phyloP scores from a whole-genome alignment of 2,113 vertebrate genomes.

The Hippocampus abdominalis region DNA sequence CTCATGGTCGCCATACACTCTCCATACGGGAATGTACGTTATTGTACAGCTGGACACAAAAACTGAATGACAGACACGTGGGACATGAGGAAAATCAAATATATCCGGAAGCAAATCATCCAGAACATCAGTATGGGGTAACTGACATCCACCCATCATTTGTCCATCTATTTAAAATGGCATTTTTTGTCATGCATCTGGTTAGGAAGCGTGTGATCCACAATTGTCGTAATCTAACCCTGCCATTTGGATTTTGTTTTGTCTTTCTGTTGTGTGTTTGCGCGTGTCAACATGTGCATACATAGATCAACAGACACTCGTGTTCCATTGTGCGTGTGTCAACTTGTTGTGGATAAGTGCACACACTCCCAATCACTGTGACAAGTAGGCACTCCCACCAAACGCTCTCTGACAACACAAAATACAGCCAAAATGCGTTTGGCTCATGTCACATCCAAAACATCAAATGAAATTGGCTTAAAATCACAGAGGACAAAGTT shows the following conservation, averaged over 20 bases:
- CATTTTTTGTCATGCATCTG: too few relatives aligned
- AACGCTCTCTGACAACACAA: not conserved
- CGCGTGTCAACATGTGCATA: not conserved
- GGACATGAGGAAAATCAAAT: too few relatives aligned
- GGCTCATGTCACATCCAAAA: constrained; percentile 14
- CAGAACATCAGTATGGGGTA: too few relatives aligned
- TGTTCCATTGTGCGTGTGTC: not conserved
- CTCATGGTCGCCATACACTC: too few relatives aligned
- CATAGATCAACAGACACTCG: not conserved
- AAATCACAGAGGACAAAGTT: constrained; percentile 11
- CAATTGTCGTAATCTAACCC: not conserved
- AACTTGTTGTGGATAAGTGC: not conserved
- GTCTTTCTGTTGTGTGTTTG: not conserved
- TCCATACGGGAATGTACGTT: too few relatives aligned
- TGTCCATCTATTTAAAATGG: too few relatives aligned
- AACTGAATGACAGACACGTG: too few relatives aligned
- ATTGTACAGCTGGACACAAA: too few relatives aligned
- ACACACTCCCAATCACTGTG: not conserved
- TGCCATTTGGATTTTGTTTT: not conserved
- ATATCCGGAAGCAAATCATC: too few relatives aligned
- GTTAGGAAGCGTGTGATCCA: too few relatives aligned
- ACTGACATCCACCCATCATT: too few relatives aligned
- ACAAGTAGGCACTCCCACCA: not conserved
- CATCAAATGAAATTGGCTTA: constrained; percentile 12
- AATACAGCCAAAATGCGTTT: not conserved